Conservation (phyloP, 1,140 invertebrate species). For the Drosophila carrolli region DNA sequence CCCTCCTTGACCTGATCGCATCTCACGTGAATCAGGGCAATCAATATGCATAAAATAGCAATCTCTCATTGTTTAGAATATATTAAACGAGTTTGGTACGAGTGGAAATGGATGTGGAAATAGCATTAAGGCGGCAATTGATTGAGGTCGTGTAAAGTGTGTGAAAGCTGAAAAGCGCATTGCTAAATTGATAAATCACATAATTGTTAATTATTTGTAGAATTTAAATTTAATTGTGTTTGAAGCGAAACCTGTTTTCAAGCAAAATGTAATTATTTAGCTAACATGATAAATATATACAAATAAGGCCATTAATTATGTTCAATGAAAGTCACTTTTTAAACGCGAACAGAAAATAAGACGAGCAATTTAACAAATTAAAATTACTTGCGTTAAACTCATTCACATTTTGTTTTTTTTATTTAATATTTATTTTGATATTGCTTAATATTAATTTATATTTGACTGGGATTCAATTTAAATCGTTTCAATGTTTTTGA, state of each 20-base stretch:
- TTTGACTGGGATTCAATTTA: no score
- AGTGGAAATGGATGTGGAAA: slow-evolving; percentile 18
- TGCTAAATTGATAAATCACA: slow-evolving; percentile 3
- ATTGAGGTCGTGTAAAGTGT: slow-evolving; percentile 29
- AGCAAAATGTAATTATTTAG: background rate
- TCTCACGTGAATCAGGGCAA: slow-evolving; percentile 38
- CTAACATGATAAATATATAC: background rate
- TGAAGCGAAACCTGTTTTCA: slow-evolving; percentile 1
- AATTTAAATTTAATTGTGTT: background rate
- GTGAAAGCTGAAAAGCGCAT: slow-evolving; percentile 22
- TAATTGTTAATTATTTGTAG: background rate
- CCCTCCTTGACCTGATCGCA: slow-evolving; percentile 38
- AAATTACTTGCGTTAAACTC: no score
- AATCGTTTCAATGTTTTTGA: no score
- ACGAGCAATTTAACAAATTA: no score
- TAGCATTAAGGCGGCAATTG: slow-evolving; percentile 3
- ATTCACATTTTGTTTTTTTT: no score
- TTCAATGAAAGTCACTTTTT: background rate
- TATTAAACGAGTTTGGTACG: slow-evolving; percentile 33
- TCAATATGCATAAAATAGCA: slow-evolving; percentile 36
- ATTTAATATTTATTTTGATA: no score
- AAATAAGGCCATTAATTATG: background rate
- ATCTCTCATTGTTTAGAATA: slow-evolving; percentile 22
- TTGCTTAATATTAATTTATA: no score
- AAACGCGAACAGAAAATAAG: background rate